Conservation (phyloP, 2,797 vertebrate species). For the Phaenicophaeus curvirostris region DNA sequence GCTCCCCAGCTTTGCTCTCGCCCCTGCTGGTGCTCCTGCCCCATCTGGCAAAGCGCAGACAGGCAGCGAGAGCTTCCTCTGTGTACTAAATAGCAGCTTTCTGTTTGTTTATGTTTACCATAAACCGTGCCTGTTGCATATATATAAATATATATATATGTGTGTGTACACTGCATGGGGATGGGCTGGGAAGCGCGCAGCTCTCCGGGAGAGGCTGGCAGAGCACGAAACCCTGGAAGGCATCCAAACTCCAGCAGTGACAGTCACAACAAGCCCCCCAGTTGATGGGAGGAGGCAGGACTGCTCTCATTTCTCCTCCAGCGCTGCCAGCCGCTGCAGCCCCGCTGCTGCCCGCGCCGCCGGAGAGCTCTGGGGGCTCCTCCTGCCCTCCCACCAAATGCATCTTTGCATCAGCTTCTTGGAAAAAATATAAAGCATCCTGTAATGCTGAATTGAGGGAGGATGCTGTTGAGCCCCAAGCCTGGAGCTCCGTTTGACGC, state of each 20-base stretch:
- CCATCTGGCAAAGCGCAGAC: neutral
- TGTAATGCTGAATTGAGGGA: neutral
- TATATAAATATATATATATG: too few relatives aligned
- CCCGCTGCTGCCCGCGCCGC: neutral
- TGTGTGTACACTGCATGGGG: neutral
- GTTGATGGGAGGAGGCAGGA: neutral
- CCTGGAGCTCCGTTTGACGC: neutral
- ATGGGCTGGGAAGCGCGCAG: neutral
- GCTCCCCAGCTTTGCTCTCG: neutral
- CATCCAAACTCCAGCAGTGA: neutral
- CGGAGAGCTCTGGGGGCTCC: neutral
- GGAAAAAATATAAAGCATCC: neutral
- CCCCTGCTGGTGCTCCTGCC: neutral
- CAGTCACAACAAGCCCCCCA: neutral
- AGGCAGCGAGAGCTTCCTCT: neutral
- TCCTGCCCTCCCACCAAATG: neutral
- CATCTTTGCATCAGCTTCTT: rapidly evolving
- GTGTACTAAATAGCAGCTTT: neutral
- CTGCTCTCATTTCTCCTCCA: neutral
- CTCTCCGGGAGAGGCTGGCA: neutral
- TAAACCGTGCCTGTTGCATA: neutral
- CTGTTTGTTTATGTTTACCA: neutral
- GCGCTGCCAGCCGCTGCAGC: neutral
- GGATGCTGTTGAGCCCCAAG: neutral
- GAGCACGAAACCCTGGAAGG: neutral